Percentiles rank a stretch among this genome's conserved stretches.
phyloP scores from a whole-genome alignment of 2,113 vertebrate species.

The Alouatta palliata region DNA sequence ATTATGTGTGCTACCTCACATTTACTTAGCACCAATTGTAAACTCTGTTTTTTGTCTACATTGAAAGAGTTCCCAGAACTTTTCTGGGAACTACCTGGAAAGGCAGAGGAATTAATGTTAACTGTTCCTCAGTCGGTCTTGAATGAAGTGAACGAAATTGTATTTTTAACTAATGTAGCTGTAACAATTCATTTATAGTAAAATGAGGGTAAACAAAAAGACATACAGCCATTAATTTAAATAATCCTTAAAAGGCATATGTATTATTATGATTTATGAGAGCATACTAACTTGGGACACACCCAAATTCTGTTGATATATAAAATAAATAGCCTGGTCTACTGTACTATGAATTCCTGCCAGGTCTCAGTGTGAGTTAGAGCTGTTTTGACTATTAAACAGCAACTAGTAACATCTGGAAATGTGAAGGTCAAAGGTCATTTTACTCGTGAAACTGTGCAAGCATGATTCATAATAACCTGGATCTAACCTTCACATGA shows the following conservation, averaged over 20 bases:
- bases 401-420: conserved; percentile 83
- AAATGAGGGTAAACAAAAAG: neutral
- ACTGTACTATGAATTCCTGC: conserved; percentile 40
- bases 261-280: conserved; percentile 59
- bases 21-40: neutral
- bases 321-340: conserved; percentile 66
- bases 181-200: neutral
- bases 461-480: conserved; percentile 79
- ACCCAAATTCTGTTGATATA: conserved; percentile 60
- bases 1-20: neutral
- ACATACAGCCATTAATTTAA: conserved; percentile 19
- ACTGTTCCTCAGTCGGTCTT: neutral
- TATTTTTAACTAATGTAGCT: neutral
- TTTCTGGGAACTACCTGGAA: conserved; percentile 34
- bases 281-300: conserved; percentile 40
- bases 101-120: neutral
- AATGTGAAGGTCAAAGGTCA: conserved; percentile 80
- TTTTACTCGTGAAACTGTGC: conserved; percentile 80
- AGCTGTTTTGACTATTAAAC: conserved; percentile 82
- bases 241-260: conserved; percentile 43
- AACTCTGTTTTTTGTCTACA: neutral
- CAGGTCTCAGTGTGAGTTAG: conserved; percentile 64
- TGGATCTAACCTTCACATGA: conserved; percentile 72
- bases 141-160: neutral
- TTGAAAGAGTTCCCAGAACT: neutral